Base-by-base conservation (phyloP, 2,797 vertebrate species). In the Poeciliopsis paucimaculata region DNA sequence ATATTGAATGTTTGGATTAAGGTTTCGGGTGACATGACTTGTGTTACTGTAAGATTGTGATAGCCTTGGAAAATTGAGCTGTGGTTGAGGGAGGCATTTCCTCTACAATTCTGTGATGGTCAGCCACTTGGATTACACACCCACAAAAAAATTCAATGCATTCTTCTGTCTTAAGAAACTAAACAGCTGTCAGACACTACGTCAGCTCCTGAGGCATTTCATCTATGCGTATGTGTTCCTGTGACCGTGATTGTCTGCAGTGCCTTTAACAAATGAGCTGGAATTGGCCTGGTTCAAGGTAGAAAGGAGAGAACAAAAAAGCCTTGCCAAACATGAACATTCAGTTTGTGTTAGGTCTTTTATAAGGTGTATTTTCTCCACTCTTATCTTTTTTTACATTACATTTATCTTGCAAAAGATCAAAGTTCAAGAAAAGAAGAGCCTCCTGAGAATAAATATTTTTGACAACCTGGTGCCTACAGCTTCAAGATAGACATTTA, bases 131-230 rank as follows among this genome's bases (percentile, higher is more conserved):
- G 68, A 82, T 78, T 73, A 77, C 68, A 82, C 82, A 80, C 79
- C 60, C 72, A 70, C 73, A 46, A 28, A 89, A 72, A 83, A 72
- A 85, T 75, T 77, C 64, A 26, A 72, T 79, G 80, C 90, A 92
- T 91, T 91, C 89, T 90, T 92, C 83, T 86, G 79, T 82, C 78
- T 84, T 77, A 71, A 90, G 90, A 88, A 89, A 83, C 86, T 84
- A 85, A 91, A 89, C 93, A 93, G 92, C 91, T 93, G 93, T 93
- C 83, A 93, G 94, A 95, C 94, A 91, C 87, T 89, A 93, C 94
- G 90, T 95, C 93, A 94, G 91, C 85, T 84, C 73, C 72, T 12
- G 34, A 93, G 88, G 77, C 77, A 92, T 93, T 91, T 76, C 68
- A 84, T 78, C 39, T 76, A 55, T 84, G 84, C 74, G 78, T 86